Percentiles rank a stretch among this genome's conserved stretches.
Evolutionary conservation across 2,888 invertebrate species (phyloP).

Genomic region (Pseudococcus longispinus): DNA sequence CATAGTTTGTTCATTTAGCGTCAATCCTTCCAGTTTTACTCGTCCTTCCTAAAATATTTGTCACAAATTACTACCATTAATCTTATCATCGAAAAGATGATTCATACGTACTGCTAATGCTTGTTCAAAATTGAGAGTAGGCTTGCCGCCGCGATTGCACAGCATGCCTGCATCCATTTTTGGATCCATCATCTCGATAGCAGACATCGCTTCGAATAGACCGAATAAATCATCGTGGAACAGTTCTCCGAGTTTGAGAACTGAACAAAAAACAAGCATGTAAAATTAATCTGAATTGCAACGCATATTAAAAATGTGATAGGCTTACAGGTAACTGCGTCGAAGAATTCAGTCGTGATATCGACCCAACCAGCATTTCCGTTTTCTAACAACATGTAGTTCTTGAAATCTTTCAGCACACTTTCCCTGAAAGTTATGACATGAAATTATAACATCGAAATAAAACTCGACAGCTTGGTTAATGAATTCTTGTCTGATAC

Average conservation of each 20-base stretch:
- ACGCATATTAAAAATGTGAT: not conserved
- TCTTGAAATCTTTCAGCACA: constrained; percentile 36
- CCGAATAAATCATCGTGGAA: constrained; percentile 91
- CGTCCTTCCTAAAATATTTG: constrained; percentile 71
- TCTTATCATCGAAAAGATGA: not conserved
- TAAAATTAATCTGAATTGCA: constrained; percentile 40
- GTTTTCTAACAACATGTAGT: constrained; percentile 59
- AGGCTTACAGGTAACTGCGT: constrained; percentile 68
- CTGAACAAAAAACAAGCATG: constrained; percentile 64
- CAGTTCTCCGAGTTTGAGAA: constrained; percentile 86
- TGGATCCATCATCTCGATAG: constrained; percentile 99
- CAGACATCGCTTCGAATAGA: constrained; percentile 98
- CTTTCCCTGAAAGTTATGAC: not conserved
- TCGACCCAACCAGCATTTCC: constrained; percentile 69
- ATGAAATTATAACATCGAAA: not conserved
- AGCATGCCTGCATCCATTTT: constrained; percentile 99
- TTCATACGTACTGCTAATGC: constrained; percentile 69
- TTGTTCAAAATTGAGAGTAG: constrained; percentile 85
- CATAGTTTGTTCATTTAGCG: constrained; percentile 82
- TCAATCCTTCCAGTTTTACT: constrained; percentile 78
- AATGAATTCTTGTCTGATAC: not conserved
- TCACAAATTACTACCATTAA: not conserved
- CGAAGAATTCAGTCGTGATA: constrained; percentile 71
- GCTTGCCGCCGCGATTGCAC: constrained; percentile 85
- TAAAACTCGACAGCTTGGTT: not conserved